Conservation (phyloP, 2,888 invertebrate species). For the Nomada fucata region DNA sequence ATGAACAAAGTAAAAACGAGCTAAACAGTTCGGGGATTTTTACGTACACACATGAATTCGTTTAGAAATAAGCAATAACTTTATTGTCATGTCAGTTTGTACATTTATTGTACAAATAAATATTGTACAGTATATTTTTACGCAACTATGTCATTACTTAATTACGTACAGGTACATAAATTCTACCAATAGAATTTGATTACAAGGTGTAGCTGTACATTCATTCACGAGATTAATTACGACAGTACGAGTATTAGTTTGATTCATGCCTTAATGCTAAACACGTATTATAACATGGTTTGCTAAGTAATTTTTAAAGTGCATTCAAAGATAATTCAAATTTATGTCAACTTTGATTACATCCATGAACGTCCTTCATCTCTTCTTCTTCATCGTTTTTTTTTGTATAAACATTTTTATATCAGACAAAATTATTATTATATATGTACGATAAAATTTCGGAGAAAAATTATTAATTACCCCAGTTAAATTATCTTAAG, state of each 20-base stretch:
- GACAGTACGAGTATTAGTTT: constrained; percentile 28
- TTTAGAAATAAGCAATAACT: constrained; percentile 49
- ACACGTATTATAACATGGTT: constrained; percentile 4
- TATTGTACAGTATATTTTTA: constrained; percentile 61
- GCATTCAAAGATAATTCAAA: not conserved
- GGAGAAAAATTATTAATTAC: not conserved
- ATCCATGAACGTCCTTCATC: not conserved
- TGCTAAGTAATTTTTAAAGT: not conserved
- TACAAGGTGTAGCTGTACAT: constrained; percentile 46
- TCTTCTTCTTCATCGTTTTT: not conserved
- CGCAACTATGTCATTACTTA: constrained; percentile 63
- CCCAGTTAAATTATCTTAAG: not conserved
- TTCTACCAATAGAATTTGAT: constrained; percentile 46
- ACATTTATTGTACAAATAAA: constrained; percentile 66
- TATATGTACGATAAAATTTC: no score
- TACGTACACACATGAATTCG: not conserved
- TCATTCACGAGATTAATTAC: constrained; percentile 41
- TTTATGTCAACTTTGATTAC: not conserved
- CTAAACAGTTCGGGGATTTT: not conserved
- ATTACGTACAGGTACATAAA: constrained; percentile 57
- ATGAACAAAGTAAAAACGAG: not conserved
- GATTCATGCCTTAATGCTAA: constrained; percentile 29
- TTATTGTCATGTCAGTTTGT: constrained; percentile 56
- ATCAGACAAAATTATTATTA: no score
- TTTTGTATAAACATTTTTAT: not conserved